Evolutionary conservation across 2,888 invertebrate genomes (phyloP), one percentile per base, ranked within the genome.

Genomic region (Acleris cristana): DNA sequence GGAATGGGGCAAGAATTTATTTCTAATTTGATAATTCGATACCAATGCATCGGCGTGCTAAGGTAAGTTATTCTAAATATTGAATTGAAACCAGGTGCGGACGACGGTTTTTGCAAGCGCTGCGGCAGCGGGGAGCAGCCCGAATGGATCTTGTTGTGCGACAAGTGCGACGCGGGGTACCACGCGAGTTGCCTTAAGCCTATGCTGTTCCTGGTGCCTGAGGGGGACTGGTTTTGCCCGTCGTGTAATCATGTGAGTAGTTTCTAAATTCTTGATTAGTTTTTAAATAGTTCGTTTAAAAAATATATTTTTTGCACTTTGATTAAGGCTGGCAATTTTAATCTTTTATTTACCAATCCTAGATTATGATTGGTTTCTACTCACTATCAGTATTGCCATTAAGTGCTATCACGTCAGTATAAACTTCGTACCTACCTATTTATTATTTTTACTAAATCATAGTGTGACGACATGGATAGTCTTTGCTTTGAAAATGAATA

Each of bases 141-240:
- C 0, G 99, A 99, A 88, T 98, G 98, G 98, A 98, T 99, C 79
- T 91, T 99, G 63, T 91, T 99, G 51, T 99, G 99, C 84, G 99
- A 99, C 91, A 94, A 94, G 73, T 99, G 99, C 87, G 99, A 99
- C 87, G 95, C 94, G 71, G 99, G 99, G n/a, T 99, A 98, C 95
- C 99, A 99, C 93, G 99, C 98, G 70, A 97, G 97, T 53, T 99
- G 99, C 82, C 94, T 99, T 49, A 95, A 97, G 70, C 99, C 99
- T 0, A 95, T 98, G 68, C 94, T 99, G 52, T 96, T 99, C 90
- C 95, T 97, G 40, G 97, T 99, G 77, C 99, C 99, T 0, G 98
- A 98, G 83, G 99, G 99, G 0, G 97, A 99, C 86, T 99, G 99
- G 99, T 98, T 95, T 89, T 99, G 99, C 87, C 99, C 99, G 44